These are phyloP conservation scores for Pachymerium ferrugineum DNA, from an alignment of 2,888 invertebrate species.

Conservation along the genomic window DNA sequence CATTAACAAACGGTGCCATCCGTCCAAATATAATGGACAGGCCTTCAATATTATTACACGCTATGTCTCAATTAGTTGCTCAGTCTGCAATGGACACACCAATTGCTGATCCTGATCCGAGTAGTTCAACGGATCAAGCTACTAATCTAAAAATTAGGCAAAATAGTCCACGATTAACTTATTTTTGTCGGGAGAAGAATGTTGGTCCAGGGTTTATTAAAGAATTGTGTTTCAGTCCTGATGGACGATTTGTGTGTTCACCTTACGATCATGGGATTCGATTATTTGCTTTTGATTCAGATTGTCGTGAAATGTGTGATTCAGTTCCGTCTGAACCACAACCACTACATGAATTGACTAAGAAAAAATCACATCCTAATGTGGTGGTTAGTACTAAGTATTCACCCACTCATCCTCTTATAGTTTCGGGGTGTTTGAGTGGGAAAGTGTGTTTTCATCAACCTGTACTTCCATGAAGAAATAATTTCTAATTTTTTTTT, in stretches of 20 bases:
- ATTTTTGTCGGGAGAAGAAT: constrained; percentile 78
- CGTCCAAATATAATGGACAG: neutral
- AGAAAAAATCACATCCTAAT: constrained; percentile 69
- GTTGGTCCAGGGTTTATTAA: constrained; percentile 88
- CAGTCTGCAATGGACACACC: neutral
- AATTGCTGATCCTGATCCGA: neutral
- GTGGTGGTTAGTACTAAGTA: constrained; percentile 85
- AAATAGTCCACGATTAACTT: constrained; percentile 72
- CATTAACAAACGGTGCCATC: neutral
- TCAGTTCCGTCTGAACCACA: constrained; percentile 55
- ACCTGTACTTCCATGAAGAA: constrained; percentile 50
- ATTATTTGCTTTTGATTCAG: constrained; percentile 69
- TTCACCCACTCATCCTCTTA: constrained; percentile 74
- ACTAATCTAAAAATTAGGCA: constrained; percentile 54
- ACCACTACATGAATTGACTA: constrained; percentile 61
- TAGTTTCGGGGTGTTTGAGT: constrained; percentile 84
- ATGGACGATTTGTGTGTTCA: constrained; percentile 83
- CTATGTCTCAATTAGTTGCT: constrained; percentile 29
- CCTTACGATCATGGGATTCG: constrained; percentile 82
- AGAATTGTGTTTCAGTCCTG: constrained; percentile 82
- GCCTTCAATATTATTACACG: constrained; percentile 30
- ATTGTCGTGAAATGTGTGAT: constrained; percentile 71
- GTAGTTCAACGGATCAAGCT: too few relatives aligned
- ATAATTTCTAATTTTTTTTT: too few relatives aligned
- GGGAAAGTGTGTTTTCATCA: constrained; percentile 88